A percentile compares a stretch with the other conserved stretches of the same genome.
phyloP scores from a whole-genome alignment of 2,888 invertebrate genomes.

The Sinopyrophorus schimmeli region DNA sequence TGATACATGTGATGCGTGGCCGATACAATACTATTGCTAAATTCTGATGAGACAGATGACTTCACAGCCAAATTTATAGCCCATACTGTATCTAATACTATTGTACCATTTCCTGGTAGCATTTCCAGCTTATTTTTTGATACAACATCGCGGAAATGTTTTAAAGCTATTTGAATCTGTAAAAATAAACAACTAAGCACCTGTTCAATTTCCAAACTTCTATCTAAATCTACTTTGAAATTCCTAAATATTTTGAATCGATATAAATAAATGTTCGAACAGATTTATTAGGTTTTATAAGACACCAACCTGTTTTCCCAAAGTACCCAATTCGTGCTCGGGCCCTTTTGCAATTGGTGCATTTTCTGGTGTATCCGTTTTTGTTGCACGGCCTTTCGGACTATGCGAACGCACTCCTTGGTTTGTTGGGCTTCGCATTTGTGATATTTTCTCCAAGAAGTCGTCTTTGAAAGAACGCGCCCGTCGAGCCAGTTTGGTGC shows the following conservation, averaged over 20 bases:
- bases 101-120: slow-evolving; percentile 90
- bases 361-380: slow-evolving; percentile 54
- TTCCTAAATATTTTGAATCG: slow-evolving; percentile 3
- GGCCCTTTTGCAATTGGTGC: slow-evolving; percentile 51
- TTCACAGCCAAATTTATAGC: slow-evolving; percentile 70
- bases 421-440: slow-evolving; percentile 79
- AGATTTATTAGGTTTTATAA: no score
- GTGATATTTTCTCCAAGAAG: slow-evolving; percentile 85
- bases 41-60: slow-evolving; percentile 49
- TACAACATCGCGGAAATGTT: slow-evolving; percentile 91
- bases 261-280: no score
- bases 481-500: slow-evolving; percentile 82
- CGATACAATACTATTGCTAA: slow-evolving; percentile 70
- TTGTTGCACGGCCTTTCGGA: slow-evolving; percentile 55
- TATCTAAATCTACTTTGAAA: neutral
- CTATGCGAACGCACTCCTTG: slow-evolving; percentile 49
- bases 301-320: slow-evolving; percentile 38
- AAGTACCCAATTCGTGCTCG: slow-evolving; percentile 40
- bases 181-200: slow-evolving; percentile 27
- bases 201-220: neutral
- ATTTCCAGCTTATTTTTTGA: slow-evolving; percentile 90
- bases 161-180: slow-evolving; percentile 74
- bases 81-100: slow-evolving; percentile 90
- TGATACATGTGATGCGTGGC: slow-evolving; percentile 87
- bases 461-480: slow-evolving; percentile 93